These are phyloP conservation scores for Eurytoma adleriae DNA, from an alignment of 2,888 invertebrate genomes.

Conservation along the genomic window DNA sequence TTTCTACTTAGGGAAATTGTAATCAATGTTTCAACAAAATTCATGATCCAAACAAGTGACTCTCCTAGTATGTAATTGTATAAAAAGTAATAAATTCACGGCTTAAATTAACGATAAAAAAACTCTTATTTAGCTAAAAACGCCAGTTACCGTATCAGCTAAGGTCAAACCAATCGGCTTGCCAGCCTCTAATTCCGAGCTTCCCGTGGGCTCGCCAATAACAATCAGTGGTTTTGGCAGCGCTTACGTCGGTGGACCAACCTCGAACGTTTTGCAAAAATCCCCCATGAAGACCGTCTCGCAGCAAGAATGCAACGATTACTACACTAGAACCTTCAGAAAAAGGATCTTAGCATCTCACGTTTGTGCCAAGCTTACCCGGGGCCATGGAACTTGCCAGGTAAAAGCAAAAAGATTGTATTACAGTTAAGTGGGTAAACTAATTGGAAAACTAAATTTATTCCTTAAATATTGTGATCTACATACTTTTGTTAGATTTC, in stretches of 20 bases:
- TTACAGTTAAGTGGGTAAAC: too few relatives aligned
- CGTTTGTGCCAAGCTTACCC: constrained; percentile 17
- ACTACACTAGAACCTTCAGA: background rate
- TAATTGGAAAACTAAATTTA: too few relatives aligned
- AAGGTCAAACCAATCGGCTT: background rate
- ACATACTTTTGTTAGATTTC: too few relatives aligned
- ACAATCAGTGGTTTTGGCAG: constrained; percentile 31
- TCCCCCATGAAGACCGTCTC: background rate
- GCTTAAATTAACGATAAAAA: too few relatives aligned
- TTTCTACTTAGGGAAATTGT: too few relatives aligned
- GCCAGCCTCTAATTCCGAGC: constrained; percentile 6
- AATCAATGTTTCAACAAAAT: too few relatives aligned
- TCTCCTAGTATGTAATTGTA: too few relatives aligned
- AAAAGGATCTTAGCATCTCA: background rate
- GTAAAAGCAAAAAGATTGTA: constrained; percentile 23
- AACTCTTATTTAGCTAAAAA: constrained; percentile 19
- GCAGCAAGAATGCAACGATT: background rate
- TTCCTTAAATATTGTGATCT: too few relatives aligned
- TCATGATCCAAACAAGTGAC: too few relatives aligned
- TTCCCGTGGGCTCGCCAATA: background rate
- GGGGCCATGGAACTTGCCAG: constrained; percentile 23
- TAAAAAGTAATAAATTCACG: too few relatives aligned
- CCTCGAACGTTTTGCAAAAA: constrained; percentile 15
- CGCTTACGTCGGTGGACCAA: background rate
- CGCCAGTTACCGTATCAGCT: background rate